Conservation (phyloP, 2,113 vertebrate species). For the Macrotus californicus region DNA sequence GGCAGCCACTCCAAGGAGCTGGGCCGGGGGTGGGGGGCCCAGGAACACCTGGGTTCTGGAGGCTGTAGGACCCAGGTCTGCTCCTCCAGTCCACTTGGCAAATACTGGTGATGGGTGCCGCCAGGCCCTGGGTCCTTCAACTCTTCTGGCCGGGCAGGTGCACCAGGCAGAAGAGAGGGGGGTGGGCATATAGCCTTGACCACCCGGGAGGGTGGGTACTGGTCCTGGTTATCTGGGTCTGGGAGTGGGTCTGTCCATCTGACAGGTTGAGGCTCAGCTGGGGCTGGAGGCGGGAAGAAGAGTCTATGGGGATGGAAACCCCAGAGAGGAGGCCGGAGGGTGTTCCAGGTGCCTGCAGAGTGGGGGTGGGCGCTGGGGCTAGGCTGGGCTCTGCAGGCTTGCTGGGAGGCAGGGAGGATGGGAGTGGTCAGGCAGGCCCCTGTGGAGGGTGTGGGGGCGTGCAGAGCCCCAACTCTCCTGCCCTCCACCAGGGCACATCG, state of each 20-base stretch:
- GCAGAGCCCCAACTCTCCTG: background rate
- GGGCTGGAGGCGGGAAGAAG: background rate
- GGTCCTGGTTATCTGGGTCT: background rate
- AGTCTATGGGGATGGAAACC: no score
- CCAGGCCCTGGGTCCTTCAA: background rate
- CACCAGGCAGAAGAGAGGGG: background rate
- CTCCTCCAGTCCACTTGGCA: no score
- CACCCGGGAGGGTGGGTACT: no score
- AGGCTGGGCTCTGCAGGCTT: background rate
- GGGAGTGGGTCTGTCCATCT: background rate
- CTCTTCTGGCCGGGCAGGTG: no score
- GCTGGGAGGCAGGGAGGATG: background rate
- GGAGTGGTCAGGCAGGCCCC: no score
- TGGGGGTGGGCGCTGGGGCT: no score
- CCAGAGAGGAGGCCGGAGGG: background rate
- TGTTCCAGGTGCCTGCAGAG: background rate
- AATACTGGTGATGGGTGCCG: rapidly evolving
- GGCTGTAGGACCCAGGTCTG: background rate
- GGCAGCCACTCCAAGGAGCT: background rate
- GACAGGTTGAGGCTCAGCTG: background rate
- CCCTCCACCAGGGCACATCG: background rate
- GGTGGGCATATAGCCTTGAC: no score
- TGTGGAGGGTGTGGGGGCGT: rapidly evolving
- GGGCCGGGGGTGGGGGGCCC: no score
- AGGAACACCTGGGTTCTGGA: background rate